Percentiles rank a stretch among this genome's conserved stretches.
phyloP scores from a whole-genome alignment of 2,888 invertebrate species.

The Cephus nigrinus region DNA sequence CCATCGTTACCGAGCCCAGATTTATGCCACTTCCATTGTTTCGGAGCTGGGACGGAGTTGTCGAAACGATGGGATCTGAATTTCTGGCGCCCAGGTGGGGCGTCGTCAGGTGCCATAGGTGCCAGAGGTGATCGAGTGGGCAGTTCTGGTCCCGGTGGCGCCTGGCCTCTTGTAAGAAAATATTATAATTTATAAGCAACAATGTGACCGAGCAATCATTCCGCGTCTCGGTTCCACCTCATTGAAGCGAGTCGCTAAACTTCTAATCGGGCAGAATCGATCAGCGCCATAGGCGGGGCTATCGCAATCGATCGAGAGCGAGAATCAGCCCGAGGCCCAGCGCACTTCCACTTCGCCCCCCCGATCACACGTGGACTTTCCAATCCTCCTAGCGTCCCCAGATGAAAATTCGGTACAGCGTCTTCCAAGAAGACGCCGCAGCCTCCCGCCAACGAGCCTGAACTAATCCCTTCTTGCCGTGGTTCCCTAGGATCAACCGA shows the following conservation, averaged over 20 bases:
- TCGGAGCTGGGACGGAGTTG: constrained; percentile 10
- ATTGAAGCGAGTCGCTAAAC: constrained; percentile 35
- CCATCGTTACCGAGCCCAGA: constrained; percentile 19
- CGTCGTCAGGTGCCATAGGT: constrained; percentile 7
- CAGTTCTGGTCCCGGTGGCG: background rate
- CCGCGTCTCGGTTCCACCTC: constrained; percentile 36
- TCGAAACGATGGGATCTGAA: constrained; percentile 2
- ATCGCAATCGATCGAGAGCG: no score
- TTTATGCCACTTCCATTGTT: constrained; percentile 29
- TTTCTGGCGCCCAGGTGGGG: background rate
- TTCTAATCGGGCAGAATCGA: constrained; percentile 26
- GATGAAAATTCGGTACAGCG: no score
- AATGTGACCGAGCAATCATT: constrained; percentile 6
- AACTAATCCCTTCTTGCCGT: no score
- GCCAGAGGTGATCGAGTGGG: no score
- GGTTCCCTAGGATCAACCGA: no score
- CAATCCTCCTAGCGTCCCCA: no score
- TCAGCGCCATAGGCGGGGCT: background rate
- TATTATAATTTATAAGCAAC: constrained; percentile 9
- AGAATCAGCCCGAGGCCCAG: no score
- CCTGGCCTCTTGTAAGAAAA: background rate
- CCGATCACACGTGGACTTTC: no score
- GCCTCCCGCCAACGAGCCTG: no score
- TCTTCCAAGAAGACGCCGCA: no score
- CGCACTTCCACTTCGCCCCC: no score